These are phyloP conservation scores for Bombyx huttoni DNA, from an alignment of 2,888 invertebrate species.

Conservation along the genomic window DNA sequence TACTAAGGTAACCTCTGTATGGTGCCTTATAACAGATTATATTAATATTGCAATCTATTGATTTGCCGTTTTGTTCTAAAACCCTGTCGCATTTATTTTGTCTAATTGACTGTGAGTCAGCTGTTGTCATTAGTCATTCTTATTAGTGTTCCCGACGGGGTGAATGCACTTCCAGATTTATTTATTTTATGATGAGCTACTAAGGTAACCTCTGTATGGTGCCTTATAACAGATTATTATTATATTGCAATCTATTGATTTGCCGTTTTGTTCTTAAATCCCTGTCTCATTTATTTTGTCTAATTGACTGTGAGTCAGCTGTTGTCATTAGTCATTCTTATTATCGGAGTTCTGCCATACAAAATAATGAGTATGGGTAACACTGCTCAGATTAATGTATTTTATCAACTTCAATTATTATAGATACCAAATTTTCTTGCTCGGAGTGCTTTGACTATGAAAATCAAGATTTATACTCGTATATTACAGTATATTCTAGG, in stretches of 20 bases:
- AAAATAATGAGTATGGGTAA: background rate
- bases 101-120: constrained; percentile 15
- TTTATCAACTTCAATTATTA: background rate
- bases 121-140: no score
- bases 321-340: constrained; percentile 42
- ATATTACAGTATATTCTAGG: no score
- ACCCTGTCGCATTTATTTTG: constrained; percentile 5
- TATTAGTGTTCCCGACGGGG: constrained; percentile 18
- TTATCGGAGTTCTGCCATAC: constrained; percentile 18
- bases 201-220: constrained; percentile 11
- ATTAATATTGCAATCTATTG: constrained; percentile 41
- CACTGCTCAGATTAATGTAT: background rate
- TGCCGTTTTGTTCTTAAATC: constrained; percentile 9
- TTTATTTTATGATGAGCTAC: constrained; percentile 25
- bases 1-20: constrained; percentile 17
- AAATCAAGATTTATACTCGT: no score
- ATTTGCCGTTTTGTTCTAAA: constrained; percentile 16
- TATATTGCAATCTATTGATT: constrained; percentile 40
- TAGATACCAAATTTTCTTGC: no score
- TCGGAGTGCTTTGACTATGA: no score
- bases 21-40: constrained; percentile 7
- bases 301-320: constrained; percentile 17
- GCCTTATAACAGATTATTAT: constrained; percentile 15
- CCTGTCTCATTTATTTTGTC: constrained; percentile 6
- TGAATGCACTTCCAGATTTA: constrained; percentile 29